Evolutionary conservation across 2,113 vertebrate species (phyloP).

Genomic region (Neogobius melanostomus): DNA sequence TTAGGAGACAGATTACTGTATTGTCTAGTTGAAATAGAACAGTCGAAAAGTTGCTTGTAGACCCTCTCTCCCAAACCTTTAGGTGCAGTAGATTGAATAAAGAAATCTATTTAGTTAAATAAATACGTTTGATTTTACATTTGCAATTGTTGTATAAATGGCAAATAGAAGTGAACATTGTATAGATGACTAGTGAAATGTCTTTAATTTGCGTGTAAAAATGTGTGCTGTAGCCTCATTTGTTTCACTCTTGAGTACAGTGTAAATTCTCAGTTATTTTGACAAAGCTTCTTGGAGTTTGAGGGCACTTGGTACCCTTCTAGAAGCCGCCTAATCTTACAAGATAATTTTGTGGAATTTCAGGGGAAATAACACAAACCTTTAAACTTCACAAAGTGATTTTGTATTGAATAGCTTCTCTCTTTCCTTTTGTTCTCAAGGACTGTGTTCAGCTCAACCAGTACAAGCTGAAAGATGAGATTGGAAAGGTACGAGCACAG

Average conservation of each 20-base stretch:
- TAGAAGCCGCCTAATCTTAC: neutral
- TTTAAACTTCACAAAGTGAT: neutral
- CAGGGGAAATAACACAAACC: no score
- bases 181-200: neutral
- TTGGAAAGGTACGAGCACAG: slow-evolving; percentile 87
- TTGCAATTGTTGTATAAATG: neutral
- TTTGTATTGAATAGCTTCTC: neutral
- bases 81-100: neutral
- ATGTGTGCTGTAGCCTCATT: neutral
- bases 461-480: slow-evolving; percentile 97
- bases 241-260: neutral
- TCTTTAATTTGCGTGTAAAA: neutral
- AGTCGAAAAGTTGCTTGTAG: neutral
- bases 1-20: slow-evolving; percentile 14
- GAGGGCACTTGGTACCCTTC: neutral
- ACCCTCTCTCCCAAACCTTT: neutral
- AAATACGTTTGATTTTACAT: neutral
- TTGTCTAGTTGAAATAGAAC: slow-evolving; percentile 12
- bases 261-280: neutral
- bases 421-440: slow-evolving; percentile 59
- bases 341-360: neutral
- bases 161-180: neutral
- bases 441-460: slow-evolving; percentile 98
- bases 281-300: neutral
- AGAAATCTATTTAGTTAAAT: neutral